Base-by-base conservation (phyloP, 1,140 invertebrate species). In the Mya arenaria region DNA sequence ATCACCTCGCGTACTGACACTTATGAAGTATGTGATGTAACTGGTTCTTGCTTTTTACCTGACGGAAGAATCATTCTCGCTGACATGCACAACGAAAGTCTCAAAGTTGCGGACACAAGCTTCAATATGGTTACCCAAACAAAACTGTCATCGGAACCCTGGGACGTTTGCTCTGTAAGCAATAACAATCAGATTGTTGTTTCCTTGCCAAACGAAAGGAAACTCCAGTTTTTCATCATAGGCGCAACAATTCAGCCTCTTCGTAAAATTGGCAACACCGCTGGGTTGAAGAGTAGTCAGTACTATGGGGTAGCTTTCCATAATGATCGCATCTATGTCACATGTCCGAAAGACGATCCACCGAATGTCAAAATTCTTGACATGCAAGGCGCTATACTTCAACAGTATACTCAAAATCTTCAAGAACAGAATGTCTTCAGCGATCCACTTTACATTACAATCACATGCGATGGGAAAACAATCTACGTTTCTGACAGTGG, bases 401-500 rank as follows among this genome's bases (percentile, higher is more conserved):
- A 44, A 25, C n/a, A 80, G 41, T 56, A 69, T 34, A 28, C 36
- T 15, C 28, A 32, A 4, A 80, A 36, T 34, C 58, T 25, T 39
- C 77, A 80, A 48, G 77, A 71, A 71, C 34, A 75, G 30, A 69
- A 25, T 25, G n/a, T 80, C n/a, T 80, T 80, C 30, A 44, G 37
- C 41, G 77, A 80, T 30, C 77, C 77, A n/a, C 66, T 80, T 15
- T 80, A 69, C 36, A 80, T 80, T 48, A 25, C 36, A 44, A 66
- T 80, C 23, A 58, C 32, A 56, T 34, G 56, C 68, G 77, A 80
- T 56, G 77, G 77, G 37, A 55, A 69, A 36, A 71, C 32, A 17
- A 17, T 71, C 17, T 80, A 71, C 44, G 56, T 80, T 15, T 80
- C 77, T 41, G 77, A 80, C 56, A 80, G 77, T 34, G 77, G 77